Evolutionary conservation across 1,140 invertebrate species (phyloP), one percentile per base, ranked within the genome.

Genomic region (Apis cerana): DNA sequence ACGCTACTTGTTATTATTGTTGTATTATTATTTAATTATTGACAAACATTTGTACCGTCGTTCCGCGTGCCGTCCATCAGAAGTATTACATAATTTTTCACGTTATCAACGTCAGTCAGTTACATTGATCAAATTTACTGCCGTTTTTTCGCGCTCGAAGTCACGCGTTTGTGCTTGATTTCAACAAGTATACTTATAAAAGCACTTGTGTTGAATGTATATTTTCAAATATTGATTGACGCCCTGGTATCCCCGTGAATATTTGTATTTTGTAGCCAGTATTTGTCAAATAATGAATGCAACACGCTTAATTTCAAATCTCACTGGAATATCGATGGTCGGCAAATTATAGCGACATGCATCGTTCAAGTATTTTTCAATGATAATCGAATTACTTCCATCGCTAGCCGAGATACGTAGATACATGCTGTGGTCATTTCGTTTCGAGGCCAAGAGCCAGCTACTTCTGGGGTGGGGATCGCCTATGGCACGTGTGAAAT

Each of bases 401-500:
- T 76, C 56, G 43, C 61, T 52, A 79, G 71, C 5, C 33, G 56
- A 75, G 56, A 59, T 68, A 43, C 33, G 33, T 43, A 48, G 71
- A 61, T 67, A 54, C 71, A 75, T 61, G 33, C 79, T 59, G 80
- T 68, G 69, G 65, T 27, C 84, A 72, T 86, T 80, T 61, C 58
- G 64, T 88, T 89, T 86, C 74, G 80, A 87, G 84, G 84, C 80
- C 80, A 88, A 87, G 79, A 87, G 84, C 77, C 67, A 70, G 74
- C 54, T 33, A 27, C 62, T 64, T 59, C 58, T 54, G 83, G 43
- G 75, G 75, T 75, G 85, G 74, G 85, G 77, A 65, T 78, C 62
- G 80, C 68, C 67, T 75, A 76, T 69, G 84, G 85, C 87, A 86
- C 84, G 87, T 85, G 85, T 85, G 85, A 89, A 89, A 85, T 89